A percentile compares a stretch with the other conserved stretches of the same genome.
Conservation (phyloP, 2,113 vertebrate species). For the Urocynchramus pylzowi region DNA sequence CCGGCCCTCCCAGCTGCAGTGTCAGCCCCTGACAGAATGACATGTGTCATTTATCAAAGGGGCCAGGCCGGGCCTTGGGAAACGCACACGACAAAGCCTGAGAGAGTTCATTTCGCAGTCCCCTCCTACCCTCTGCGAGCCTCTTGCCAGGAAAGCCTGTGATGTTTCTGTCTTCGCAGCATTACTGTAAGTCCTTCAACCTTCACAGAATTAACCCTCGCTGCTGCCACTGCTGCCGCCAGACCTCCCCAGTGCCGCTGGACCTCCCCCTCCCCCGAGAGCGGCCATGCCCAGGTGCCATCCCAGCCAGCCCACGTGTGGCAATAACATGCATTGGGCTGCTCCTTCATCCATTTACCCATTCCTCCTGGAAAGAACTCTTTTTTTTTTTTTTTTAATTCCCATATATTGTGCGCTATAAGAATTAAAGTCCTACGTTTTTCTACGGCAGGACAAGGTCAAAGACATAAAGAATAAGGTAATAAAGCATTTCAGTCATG, state of each 20-base stretch:
- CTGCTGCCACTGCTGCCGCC: background rate
- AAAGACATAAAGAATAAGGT: slow-evolving; percentile 33
- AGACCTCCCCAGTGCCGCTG: background rate
- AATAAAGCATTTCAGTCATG: background rate
- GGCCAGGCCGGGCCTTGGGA: slow-evolving; percentile 99
- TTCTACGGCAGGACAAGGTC: slow-evolving; percentile 42
- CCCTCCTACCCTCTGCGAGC: slow-evolving; percentile 85
- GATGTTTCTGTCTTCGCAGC: slow-evolving; percentile 87
- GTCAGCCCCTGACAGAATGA: slow-evolving; percentile 99
- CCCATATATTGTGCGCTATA: background rate
- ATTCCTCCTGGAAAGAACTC: background rate
- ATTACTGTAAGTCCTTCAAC: slow-evolving; percentile 84
- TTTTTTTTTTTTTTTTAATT: background rate
- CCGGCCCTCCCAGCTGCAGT: slow-evolving; percentile 96
- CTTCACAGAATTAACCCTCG: slow-evolving; percentile 77
- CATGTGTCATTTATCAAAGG: slow-evolving; percentile 99
- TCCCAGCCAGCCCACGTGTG: rapidly evolving
- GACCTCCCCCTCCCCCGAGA: background rate
- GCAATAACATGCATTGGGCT: background rate
- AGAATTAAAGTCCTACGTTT: slow-evolving; percentile 21
- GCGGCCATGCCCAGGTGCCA: background rate
- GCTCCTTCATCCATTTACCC: background rate
- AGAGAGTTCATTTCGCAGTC: slow-evolving; percentile 98
- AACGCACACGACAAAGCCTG: slow-evolving; percentile 98
- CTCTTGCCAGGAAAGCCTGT: slow-evolving; percentile 91